phyloP scores from a whole-genome alignment of 2,113 vertebrate genomes.

The Pangasianodon hypophthalmus region DNA sequence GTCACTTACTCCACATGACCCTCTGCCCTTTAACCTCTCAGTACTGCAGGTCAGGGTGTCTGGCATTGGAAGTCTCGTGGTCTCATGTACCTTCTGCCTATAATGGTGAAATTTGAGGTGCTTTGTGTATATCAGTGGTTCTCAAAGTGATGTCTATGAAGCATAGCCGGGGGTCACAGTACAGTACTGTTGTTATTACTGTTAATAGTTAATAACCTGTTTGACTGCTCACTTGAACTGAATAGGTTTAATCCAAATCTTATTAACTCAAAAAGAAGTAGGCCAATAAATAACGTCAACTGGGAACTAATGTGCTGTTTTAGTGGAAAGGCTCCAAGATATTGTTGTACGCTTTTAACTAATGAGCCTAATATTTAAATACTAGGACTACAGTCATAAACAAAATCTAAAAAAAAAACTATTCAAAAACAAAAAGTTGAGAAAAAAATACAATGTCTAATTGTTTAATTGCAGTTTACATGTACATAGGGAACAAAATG shows the following conservation, averaged over 20 bases:
- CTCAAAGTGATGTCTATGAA: not conserved
- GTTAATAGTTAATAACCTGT: not conserved
- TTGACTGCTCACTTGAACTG: not conserved
- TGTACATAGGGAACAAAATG: not conserved
- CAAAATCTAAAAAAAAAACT: not conserved
- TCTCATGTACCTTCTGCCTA: not conserved
- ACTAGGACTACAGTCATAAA: not conserved
- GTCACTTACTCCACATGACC: conserved; percentile 36
- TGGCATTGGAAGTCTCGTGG: conserved; percentile 18
- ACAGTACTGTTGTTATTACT: not conserved
- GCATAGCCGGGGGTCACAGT: not conserved
- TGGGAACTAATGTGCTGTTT: not conserved
- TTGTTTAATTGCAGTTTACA: not conserved
- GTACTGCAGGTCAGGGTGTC: conserved; percentile 3
- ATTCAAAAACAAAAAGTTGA: not conserved
- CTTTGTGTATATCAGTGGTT: not conserved
- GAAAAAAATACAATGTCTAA: not conserved
- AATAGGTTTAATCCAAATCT: not conserved
- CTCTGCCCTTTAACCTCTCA: conserved; percentile 40
- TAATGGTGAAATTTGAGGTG: not conserved
- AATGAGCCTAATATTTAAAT: not conserved
- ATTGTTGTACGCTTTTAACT: not conserved
- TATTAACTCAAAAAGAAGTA: not conserved
- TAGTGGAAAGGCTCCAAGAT: not conserved
- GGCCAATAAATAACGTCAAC: not conserved